Evolutionary conservation across 2,888 invertebrate species (phyloP).

Genomic region (Cantharis nigra): DNA sequence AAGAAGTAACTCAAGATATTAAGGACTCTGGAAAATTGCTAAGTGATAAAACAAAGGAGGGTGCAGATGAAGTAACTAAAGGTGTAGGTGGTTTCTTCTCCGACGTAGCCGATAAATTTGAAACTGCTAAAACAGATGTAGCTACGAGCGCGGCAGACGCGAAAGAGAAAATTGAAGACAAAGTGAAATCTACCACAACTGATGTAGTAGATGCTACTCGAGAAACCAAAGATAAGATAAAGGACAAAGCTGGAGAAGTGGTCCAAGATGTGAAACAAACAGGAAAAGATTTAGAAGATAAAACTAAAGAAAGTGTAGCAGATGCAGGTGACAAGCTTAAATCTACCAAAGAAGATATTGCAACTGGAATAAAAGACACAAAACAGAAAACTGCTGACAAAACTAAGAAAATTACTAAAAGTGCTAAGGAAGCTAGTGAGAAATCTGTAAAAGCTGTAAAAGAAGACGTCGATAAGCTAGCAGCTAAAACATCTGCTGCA

Average conservation of each 20-base stretch:
- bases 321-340: background rate
- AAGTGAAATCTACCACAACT: constrained; percentile 22
- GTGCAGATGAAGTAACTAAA: background rate
- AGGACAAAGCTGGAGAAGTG: constrained; percentile 37
- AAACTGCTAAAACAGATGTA: background rate
- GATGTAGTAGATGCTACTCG: constrained; percentile 10
- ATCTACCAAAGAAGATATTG: background rate
- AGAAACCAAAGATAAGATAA: constrained; percentile 32
- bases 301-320: background rate
- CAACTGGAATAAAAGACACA: background rate
- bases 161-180: constrained; percentile 18
- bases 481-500: constrained; percentile 1
- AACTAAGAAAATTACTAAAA: background rate
- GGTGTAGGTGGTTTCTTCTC: background rate
- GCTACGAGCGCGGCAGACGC: background rate
- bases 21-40: background rate
- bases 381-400: background rate
- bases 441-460: background rate
- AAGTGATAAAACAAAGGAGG: background rate
- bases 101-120: background rate
- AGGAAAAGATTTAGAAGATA: constrained; percentile 22
- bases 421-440: background rate
- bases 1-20: constrained; percentile 5
- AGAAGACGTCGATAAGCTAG: background rate
- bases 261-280: constrained; percentile 26